A percentile compares a stretch with the other conserved stretches of the same genome.
phyloP scores from a whole-genome alignment of 2,113 vertebrate species.

The Campylomormyrus numenius region DNA sequence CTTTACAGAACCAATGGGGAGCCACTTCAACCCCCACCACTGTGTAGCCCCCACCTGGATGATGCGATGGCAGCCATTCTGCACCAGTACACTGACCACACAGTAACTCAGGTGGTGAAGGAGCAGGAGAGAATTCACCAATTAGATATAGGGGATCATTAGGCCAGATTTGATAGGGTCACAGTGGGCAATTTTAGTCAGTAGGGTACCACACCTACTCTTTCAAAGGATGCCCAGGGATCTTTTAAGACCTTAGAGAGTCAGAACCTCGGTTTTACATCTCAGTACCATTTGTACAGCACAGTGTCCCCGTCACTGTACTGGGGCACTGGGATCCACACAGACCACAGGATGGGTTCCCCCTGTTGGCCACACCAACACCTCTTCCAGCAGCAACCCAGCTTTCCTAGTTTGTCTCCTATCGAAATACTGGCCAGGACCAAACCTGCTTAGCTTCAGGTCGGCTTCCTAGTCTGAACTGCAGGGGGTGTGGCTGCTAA shows the following conservation, averaged over 20 bases:
- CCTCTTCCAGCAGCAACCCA: not conserved
- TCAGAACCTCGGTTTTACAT: not conserved
- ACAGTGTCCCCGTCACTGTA: not conserved
- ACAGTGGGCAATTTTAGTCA: not conserved
- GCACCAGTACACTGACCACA: not conserved
- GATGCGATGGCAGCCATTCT: not conserved
- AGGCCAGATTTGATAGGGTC: not conserved
- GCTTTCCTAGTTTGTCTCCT: not conserved
- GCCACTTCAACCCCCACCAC: not conserved
- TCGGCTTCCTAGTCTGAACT: not conserved
- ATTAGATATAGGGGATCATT: not conserved
- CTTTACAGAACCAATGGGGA: not conserved
- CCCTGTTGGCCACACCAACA: not conserved
- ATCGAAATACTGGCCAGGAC: not conserved
- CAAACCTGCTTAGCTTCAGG: not conserved
- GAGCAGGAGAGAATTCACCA: not conserved
- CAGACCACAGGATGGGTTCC: not conserved
- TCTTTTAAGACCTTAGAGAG: too few species aligned
- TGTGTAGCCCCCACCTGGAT: not conserved
- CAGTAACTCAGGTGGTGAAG: not conserved
- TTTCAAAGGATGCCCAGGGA: not conserved
- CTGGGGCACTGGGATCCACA: not conserved
- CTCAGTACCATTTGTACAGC: not conserved
- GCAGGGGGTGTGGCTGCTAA: not conserved
- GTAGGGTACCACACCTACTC: too few species aligned